A percentile compares a stretch with the other conserved stretches of the same genome.
These are phyloP conservation scores for Phainopepla nitens DNA, from an alignment of 2,113 vertebrate species.

Conservation along the genomic window DNA sequence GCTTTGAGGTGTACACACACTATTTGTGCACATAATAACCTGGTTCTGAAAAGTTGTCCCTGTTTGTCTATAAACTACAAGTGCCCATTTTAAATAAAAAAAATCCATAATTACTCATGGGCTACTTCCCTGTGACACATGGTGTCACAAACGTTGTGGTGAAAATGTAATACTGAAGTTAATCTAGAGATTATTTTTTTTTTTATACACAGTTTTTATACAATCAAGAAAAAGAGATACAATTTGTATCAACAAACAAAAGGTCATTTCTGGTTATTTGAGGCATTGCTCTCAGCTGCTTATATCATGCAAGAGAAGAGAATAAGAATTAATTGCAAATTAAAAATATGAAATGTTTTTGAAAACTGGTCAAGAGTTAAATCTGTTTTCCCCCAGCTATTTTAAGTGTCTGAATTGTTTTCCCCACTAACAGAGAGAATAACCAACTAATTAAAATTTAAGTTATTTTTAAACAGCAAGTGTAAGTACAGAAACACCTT, in stretches of 20 bases:
- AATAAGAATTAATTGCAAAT: constrained; percentile 56
- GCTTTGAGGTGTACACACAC: constrained; percentile 76
- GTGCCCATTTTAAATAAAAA: constrained; percentile 77
- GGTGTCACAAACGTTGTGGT: constrained; percentile 94
- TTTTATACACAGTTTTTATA: constrained; percentile 88
- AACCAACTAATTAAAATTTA: neutral
- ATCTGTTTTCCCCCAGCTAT: neutral
- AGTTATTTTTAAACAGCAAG: neutral
- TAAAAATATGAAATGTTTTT: constrained; percentile 41
- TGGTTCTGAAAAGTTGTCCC: constrained; percentile 76
- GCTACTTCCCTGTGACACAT: constrained; percentile 95
- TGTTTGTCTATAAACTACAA: constrained; percentile 83
- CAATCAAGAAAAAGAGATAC: constrained; percentile 98
- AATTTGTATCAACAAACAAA: constrained; percentile 99
- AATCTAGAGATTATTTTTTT: constrained; percentile 77
- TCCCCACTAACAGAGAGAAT: neutral
- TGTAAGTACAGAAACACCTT: neutral
- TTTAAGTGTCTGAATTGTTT: neutral
- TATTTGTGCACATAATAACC: constrained; percentile 74
- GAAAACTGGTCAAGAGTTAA: neutral
- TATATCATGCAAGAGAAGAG: constrained; percentile 67
- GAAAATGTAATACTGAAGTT: constrained; percentile 88
- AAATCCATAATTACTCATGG: constrained; percentile 77
- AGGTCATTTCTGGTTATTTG: constrained; percentile 98
- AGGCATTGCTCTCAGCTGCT: constrained; percentile 91